Base-by-base conservation (phyloP, 92 coral and sea anemone genomes). In the Palythoa grandiflora region DNA sequence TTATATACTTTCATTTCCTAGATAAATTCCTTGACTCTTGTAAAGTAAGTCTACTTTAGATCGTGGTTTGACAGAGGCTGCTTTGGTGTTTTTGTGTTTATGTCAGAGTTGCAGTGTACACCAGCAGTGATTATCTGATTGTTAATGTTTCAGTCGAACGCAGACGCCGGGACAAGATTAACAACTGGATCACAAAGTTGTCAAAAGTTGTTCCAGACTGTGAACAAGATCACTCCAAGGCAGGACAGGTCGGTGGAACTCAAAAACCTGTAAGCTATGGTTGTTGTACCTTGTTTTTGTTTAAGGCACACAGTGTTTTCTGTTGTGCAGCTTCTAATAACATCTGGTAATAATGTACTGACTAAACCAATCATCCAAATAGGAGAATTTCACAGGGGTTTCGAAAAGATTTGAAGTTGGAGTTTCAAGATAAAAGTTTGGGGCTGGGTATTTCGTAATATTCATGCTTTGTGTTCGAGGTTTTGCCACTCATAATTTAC, bases 191-290 rank as follows among this genome's bases (percentile, higher is more conserved):
- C 66, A 92, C 93, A 38, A 95, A 94, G 89, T 78, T 97, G 57
- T 96, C 99, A 6, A 97, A 97, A 79, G 95, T 97, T 39, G 96
- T 97, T 1, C 99, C 99, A 15, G 99, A 97, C 63, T 94, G 99
- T 78, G 91, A 94, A 28, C 92, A 93, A 73, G 99, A 97, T 59
- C 99, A 97, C 53, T 86, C 98, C 1, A 97, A 97, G 51, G 93
- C 98, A 12, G 99, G 99, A 19, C 99, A 97, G 98, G 99, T 95
- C 72, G 78, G 91, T 68, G 76, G 75, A 81, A 47, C 16, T 35
- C 63, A 47, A 36, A 81, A 81, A 28, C 75, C 86, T 68, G 75
- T 66, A 66, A 66, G 63, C 57, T 77, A 17, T 77, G 38, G 7
- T 63, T 63, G 7, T 63, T 63, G 70, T 63, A 63, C 21, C 21